Conservation (phyloP, 2,888 invertebrate species). For the Synanthedon vespiformis region DNA sequence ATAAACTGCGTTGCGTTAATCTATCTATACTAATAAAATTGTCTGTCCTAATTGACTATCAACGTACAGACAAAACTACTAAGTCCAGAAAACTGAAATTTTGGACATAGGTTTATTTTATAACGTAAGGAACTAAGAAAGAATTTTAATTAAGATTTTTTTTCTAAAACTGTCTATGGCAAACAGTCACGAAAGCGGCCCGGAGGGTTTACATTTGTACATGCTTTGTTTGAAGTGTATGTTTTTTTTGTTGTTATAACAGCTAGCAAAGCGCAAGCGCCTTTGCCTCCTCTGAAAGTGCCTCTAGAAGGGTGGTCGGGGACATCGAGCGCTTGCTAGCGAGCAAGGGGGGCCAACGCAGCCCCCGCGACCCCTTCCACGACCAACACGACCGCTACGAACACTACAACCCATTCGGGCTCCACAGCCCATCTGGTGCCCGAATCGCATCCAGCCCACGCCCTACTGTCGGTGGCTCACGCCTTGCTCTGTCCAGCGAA, state of each 20-base stretch:
- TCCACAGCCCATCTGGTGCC: conserved; percentile 27
- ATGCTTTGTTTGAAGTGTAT: conserved; percentile 3
- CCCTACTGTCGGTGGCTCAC: conserved; percentile 43
- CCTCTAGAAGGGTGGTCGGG: conserved; percentile 70
- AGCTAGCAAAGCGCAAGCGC: conserved; percentile 73
- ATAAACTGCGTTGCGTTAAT: too few relatives aligned
- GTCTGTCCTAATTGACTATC: too few relatives aligned
- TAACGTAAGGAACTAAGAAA: too few relatives aligned
- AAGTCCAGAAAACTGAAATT: too few relatives aligned
- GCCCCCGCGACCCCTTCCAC: conserved; percentile 9
- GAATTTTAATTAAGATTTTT: too few relatives aligned
- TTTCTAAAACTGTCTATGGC: not conserved
- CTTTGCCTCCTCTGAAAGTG: conserved; percentile 70
- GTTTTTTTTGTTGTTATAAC: conserved; percentile 8
- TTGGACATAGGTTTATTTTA: too few relatives aligned
- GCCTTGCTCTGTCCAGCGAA: conserved; percentile 44
- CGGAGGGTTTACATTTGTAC: conserved; percentile 3
- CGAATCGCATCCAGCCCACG: conserved; percentile 42
- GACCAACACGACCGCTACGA: conserved; percentile 1
- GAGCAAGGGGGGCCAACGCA: conserved; percentile 45
- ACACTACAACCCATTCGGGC: conserved; percentile 5
- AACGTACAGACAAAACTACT: too few relatives aligned
- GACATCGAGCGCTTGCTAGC: conserved; percentile 67
- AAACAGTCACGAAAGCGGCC: conserved; percentile 4
- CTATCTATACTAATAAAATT: too few relatives aligned